Conservation (phyloP, 2,888 invertebrate species). For the Oxyteleia sp. region DNA sequence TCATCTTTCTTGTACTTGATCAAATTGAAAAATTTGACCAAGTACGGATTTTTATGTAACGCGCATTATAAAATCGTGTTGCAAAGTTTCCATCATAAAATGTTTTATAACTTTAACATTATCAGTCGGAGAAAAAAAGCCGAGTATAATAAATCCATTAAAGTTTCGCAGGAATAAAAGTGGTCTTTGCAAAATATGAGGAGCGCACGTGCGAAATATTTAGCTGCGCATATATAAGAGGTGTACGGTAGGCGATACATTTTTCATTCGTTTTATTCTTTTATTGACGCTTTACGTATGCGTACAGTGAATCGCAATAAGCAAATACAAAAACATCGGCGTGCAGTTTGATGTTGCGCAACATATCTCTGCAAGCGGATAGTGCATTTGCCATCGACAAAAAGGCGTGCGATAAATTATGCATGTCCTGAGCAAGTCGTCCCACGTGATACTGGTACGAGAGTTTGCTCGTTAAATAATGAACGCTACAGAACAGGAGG, state of each 20-base stretch:
- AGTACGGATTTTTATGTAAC: conserved; percentile 22
- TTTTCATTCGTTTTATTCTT: conserved; percentile 45
- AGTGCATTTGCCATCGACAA: conserved; percentile 75
- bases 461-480: conserved; percentile 81
- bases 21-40: conserved; percentile 43
- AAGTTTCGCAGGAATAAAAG: conserved; percentile 5
- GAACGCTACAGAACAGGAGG: conserved; percentile 68
- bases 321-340: conserved; percentile 53
- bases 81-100: conserved; percentile 32
- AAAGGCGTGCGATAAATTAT: conserved; percentile 81
- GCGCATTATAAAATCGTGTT: conserved; percentile 7
- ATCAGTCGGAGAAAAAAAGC: conserved; percentile 11
- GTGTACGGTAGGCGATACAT: conserved; percentile 36
- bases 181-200: not conserved
- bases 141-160: conserved; percentile 34
- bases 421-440: conserved; percentile 76
- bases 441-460: conserved; percentile 79
- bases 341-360: conserved; percentile 70
- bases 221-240: conserved; percentile 1
- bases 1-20: conserved; percentile 10
- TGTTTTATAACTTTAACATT: conserved; percentile 5
- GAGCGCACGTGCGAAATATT: conserved; percentile 41
- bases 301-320: conserved; percentile 58
- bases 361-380: conserved; percentile 61
- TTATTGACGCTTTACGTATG: conserved; percentile 31